Conservation (phyloP, 2,888 invertebrate species). For the Andrena fulva region DNA sequence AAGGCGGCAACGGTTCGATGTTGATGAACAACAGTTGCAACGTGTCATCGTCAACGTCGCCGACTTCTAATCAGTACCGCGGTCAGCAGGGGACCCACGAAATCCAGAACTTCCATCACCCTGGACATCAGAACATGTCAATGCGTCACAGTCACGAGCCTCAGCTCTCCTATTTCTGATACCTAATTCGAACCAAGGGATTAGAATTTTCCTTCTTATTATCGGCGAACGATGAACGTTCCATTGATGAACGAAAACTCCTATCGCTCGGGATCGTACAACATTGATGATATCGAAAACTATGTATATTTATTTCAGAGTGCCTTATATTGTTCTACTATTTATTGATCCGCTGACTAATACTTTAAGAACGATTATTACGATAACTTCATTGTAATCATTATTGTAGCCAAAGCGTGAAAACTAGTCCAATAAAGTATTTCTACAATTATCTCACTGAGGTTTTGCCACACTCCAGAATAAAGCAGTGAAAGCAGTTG, state of each 20-base stretch:
- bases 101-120: conserved; percentile 74
- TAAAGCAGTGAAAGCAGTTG: too few relatives aligned
- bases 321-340: conserved; percentile 65
- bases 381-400: conserved; percentile 47
- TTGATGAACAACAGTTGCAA: conserved; percentile 77
- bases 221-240: conserved; percentile 8
- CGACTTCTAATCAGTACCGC: conserved; percentile 73
- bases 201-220: conserved; percentile 9
- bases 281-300: conserved; percentile 2
- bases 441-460: conserved; percentile 51
- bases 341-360: conserved; percentile 60
- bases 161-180: conserved; percentile 75
- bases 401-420: conserved; percentile 62
- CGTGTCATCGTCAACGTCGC: conserved; percentile 75
- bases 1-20: conserved; percentile 80
- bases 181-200: conserved; percentile 1
- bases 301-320: conserved; percentile 71
- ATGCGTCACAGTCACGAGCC: conserved; percentile 75
- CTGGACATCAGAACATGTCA: conserved; percentile 72
- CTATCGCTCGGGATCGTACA: background rate
- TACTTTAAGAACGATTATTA: conserved; percentile 29
- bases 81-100: conserved; percentile 74
- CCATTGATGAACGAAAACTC: conserved; percentile 7
- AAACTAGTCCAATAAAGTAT: conserved; percentile 72
- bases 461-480: too few relatives aligned